phyloP scores from a whole-genome alignment of 1,140 invertebrate genomes.

The Magallana angulata region DNA sequence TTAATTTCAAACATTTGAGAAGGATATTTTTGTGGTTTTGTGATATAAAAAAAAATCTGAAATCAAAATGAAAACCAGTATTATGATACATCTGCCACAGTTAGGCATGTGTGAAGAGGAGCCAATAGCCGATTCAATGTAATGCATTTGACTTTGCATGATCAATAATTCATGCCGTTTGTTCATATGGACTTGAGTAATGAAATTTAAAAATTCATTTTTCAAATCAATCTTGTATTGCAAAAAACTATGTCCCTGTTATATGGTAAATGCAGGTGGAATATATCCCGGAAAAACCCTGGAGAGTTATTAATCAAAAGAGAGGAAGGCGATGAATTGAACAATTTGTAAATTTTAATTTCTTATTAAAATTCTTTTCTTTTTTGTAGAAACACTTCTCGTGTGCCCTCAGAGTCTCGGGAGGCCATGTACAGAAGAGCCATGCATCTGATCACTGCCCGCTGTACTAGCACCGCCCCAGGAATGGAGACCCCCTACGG shows the following conservation, averaged over 20 bases:
- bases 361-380: not conserved
- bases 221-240: too few relatives aligned
- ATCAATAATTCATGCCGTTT: too few relatives aligned
- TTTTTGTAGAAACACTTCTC: constrained; percentile 53
- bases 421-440: constrained; percentile 66
- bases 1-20: not conserved
- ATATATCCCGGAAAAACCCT: too few relatives aligned
- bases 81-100: constrained; percentile 25
- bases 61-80: constrained; percentile 17
- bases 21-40: not conserved
- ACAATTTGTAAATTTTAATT: too few relatives aligned
- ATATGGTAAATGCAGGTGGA: too few relatives aligned
- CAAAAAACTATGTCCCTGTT: too few relatives aligned
- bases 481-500: constrained; percentile 58
- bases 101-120: constrained; percentile 25
- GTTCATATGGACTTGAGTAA: too few relatives aligned
- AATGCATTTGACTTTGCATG: not conserved
- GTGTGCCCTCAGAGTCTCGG: constrained; percentile 52
- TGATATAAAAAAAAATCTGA: not conserved
- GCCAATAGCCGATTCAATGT: not conserved
- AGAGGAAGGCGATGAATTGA: too few relatives aligned
- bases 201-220: too few relatives aligned
- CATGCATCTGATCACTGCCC: constrained; percentile 64
- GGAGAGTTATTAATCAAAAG: too few relatives aligned
- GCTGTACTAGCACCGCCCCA: constrained; percentile 61